These are phyloP conservation scores for Platycercus adscitus DNA, from an alignment of 2,113 vertebrate species.

Conservation along the genomic window DNA sequence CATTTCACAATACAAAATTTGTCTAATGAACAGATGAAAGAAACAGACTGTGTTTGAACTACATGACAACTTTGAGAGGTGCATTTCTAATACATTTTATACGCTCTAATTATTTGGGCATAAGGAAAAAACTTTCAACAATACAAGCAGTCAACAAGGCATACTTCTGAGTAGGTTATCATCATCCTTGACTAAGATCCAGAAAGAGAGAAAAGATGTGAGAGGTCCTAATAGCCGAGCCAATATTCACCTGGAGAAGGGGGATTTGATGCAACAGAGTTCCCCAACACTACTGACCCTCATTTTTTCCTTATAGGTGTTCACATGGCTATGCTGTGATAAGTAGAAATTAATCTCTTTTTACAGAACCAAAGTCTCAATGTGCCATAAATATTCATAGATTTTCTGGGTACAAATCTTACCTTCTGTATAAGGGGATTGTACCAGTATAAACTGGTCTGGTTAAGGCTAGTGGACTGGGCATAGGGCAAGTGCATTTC, in stretches of 20 bases:
- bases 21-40: slow-evolving; percentile 19
- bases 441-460: neutral
- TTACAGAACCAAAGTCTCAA: neutral
- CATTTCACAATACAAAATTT: neutral
- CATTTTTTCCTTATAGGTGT: neutral
- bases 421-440: neutral
- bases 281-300: neutral
- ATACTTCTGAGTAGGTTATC: neutral
- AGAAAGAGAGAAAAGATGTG: neutral
- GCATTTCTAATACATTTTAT: slow-evolving; percentile 5
- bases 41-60: slow-evolving; percentile 25
- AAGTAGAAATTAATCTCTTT: neutral
- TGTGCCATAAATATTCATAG: neutral
- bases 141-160: neutral
- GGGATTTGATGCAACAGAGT: neutral
- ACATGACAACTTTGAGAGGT: neutral
- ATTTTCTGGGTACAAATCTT: neutral
- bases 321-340: neutral
- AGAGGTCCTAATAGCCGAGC: neutral
- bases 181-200: neutral
- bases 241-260: neutral
- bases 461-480: neutral
- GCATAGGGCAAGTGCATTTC: neutral
- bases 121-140: neutral
- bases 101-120: slow-evolving; percentile 26